These are phyloP conservation scores for Spisula subtruncata DNA, from an alignment of 2,888 invertebrate genomes.

Conservation along the genomic window DNA sequence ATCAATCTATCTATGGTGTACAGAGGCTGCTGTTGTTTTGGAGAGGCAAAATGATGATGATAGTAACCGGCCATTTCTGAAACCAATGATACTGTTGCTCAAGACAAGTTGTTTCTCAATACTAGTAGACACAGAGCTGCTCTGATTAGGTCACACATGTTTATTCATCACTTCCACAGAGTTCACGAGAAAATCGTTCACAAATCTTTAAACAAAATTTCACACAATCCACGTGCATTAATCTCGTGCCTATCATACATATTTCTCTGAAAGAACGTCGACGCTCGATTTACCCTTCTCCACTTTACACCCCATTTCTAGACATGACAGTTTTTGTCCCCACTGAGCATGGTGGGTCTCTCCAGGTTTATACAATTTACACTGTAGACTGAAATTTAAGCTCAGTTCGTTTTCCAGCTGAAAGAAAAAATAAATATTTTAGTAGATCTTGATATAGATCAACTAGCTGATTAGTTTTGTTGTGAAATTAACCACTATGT, in stretches of 20 bases:
- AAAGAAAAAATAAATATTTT: constrained; percentile 32
- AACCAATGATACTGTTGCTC: too few relatives aligned
- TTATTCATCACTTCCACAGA: too few relatives aligned
- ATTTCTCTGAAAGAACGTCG: background rate
- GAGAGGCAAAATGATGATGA: too few relatives aligned
- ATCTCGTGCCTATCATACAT: background rate
- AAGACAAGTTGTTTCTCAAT: too few relatives aligned
- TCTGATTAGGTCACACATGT: too few relatives aligned
- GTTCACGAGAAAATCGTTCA: background rate
- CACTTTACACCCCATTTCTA: constrained; percentile 58
- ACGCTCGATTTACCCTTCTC: constrained; percentile 25
- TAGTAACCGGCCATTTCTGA: too few relatives aligned
- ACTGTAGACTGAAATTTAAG: constrained; percentile 59
- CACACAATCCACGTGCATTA: background rate
- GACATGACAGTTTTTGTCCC: constrained; percentile 55
- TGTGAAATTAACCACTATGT: too few relatives aligned
- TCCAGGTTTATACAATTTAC: constrained; percentile 57
- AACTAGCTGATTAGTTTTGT: too few relatives aligned
- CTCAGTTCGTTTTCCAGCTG: constrained; percentile 63
- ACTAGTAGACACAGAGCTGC: too few relatives aligned
- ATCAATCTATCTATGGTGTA: too few relatives aligned
- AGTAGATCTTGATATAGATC: too few relatives aligned
- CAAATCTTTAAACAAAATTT: background rate
- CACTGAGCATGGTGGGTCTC: constrained; percentile 60
- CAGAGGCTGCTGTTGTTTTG: too few relatives aligned